Conservation (phyloP, 2,888 invertebrate species). For the Volucella inflata region DNA sequence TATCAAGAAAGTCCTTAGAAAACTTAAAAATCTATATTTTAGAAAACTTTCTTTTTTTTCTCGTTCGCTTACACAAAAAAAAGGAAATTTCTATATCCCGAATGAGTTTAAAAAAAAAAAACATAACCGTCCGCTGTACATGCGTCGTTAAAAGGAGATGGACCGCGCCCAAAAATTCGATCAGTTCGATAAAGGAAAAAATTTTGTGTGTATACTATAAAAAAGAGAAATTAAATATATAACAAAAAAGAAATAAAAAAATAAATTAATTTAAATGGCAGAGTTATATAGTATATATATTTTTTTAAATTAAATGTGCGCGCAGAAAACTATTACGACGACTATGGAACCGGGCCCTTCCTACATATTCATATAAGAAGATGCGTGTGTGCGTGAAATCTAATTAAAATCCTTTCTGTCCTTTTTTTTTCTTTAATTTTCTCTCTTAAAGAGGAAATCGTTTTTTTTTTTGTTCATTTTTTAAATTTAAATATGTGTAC, state of each 20-base stretch:
- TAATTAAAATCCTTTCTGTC: constrained; percentile 20
- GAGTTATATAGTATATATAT: constrained; percentile 27
- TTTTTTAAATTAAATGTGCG: constrained; percentile 58
- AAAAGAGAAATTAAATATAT: constrained; percentile 29
- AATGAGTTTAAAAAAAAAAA: constrained; percentile 2
- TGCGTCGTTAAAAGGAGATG: constrained; percentile 71
- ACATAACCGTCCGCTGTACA: constrained; percentile 59
- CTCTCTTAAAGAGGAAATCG: background rate
- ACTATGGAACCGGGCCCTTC: constrained; percentile 38
- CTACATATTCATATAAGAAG: constrained; percentile 33
- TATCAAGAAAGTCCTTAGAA: too few relatives aligned
- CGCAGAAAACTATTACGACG: constrained; percentile 34
- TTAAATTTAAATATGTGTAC: constrained; percentile 1
- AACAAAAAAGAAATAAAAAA: constrained; percentile 37
- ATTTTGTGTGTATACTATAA: constrained; percentile 70
- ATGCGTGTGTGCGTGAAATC: constrained; percentile 68
- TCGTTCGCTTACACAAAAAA: constrained; percentile 1
- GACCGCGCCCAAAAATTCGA: constrained; percentile 76
- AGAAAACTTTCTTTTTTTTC: constrained; percentile 36
- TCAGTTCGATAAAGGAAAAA: constrained; percentile 69
- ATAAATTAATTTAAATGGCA: constrained; percentile 17
- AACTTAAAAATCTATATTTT: constrained; percentile 48
- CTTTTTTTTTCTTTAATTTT: constrained; percentile 18
- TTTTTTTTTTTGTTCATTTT: constrained; percentile 15
- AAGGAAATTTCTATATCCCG: constrained; percentile 5